Evolutionary conservation across 2,888 invertebrate species (phyloP).

Genomic region (Trichacis sp.): DNA sequence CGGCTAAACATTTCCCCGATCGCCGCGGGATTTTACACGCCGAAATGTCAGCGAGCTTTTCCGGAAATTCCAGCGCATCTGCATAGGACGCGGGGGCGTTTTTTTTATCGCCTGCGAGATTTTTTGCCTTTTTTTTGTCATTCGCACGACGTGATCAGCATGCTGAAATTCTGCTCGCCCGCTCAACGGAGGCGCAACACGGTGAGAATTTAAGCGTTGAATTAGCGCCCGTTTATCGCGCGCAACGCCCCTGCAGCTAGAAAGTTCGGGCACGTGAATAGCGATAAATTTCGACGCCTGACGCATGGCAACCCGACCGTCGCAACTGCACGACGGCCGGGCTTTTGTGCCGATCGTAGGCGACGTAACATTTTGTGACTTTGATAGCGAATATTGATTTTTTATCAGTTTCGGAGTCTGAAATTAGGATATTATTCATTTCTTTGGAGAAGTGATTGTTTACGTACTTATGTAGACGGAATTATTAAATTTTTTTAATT

Average conservation of each 20-base stretch:
- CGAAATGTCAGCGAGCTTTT: background rate
- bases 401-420: too few species aligned
- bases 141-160: slow-evolving; percentile 49
- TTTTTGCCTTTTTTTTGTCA: background rate
- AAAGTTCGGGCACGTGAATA: slow-evolving; percentile 13
- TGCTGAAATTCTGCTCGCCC: slow-evolving; percentile 76
- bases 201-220: slow-evolving; percentile 60
- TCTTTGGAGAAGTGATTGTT: too few species aligned
- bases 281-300: slow-evolving; percentile 41
- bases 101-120: background rate
- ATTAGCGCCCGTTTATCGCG: slow-evolving; percentile 40
- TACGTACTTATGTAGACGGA: too few species aligned
- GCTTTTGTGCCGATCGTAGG: slow-evolving; percentile 13
- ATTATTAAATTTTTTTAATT: too few species aligned
- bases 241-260: slow-evolving; percentile 10
- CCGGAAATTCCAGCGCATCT: slow-evolving; percentile 22
- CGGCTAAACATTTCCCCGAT: background rate
- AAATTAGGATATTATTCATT: too few species aligned
- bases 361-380: slow-evolving; percentile 33
- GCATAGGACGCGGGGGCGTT: slow-evolving; percentile 25
- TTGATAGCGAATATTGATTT: too few species aligned
- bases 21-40: background rate
- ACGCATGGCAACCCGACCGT: slow-evolving; percentile 37
- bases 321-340: slow-evolving; percentile 37
- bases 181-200: slow-evolving; percentile 71